Evolutionary conservation across 1,140 invertebrate genomes (phyloP).

Genomic region (Trialeurodes vaporariorum): DNA sequence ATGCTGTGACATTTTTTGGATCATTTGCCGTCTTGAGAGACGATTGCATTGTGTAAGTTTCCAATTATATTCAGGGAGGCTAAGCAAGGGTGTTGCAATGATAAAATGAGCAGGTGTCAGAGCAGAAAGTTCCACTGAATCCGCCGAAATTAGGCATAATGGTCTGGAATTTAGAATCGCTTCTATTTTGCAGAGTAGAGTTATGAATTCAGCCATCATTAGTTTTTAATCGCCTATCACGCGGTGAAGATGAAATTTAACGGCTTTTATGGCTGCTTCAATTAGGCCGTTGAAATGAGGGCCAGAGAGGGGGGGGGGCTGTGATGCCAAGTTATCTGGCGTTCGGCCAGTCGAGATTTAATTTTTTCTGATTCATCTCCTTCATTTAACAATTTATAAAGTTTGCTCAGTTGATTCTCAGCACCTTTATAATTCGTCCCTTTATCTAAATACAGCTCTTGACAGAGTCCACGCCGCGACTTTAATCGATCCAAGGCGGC

Average conservation of each 20-base stretch:
- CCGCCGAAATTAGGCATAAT: constrained; percentile 27
- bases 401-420: too few relatives aligned
- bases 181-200: constrained; percentile 22
- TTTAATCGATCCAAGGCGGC: constrained; percentile 27
- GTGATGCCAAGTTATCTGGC: constrained; percentile 11
- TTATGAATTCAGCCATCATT: constrained; percentile 18
- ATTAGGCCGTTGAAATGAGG: constrained; percentile 25
- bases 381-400: not conserved
- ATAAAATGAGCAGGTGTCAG: constrained; percentile 29
- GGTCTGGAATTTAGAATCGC: constrained; percentile 32
- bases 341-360: not conserved
- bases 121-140: constrained; percentile 24
- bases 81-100: constrained; percentile 16
- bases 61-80: constrained; percentile 13
- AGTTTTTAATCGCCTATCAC: constrained; percentile 17
- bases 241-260: constrained; percentile 22
- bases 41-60: constrained; percentile 16
- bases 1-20: constrained; percentile 19
- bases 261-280: constrained; percentile 28
- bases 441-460: constrained; percentile 29
- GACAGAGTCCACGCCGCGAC: constrained; percentile 20
- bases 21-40: constrained; percentile 16
- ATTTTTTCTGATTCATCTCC: not conserved
- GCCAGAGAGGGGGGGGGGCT: constrained; percentile 28
- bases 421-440: constrained; percentile 34